These are phyloP conservation scores for Phortica okadai DNA, from an alignment of 2,888 invertebrate genomes.

Conservation along the genomic window DNA sequence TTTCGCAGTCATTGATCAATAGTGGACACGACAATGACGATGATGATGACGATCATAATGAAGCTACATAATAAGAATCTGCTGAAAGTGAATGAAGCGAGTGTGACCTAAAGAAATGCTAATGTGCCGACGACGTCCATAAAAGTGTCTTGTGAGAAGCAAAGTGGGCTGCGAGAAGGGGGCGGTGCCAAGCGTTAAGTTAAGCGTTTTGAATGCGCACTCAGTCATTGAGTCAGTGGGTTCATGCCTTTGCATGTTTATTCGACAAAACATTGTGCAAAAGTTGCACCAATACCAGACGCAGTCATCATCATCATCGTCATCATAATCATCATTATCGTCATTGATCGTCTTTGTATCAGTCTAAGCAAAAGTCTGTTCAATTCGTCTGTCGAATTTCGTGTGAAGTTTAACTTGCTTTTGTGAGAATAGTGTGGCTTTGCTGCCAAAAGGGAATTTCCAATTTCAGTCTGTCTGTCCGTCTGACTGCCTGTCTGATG, in stretches of 20 bases:
- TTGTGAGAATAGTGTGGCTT: conserved; percentile 41
- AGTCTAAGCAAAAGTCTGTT: conserved; percentile 2
- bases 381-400: conserved; percentile 32
- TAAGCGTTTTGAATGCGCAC: conserved; percentile 32
- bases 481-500: conserved; percentile 3
- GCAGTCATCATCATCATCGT: conserved; percentile 17
- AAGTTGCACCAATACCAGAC: conserved; percentile 51
- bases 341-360: conserved; percentile 25
- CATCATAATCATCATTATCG: conserved; percentile 11
- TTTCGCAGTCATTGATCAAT: conserved; percentile 19
- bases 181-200: neutral
- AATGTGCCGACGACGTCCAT: conserved; percentile 45
- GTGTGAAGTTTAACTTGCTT: conserved; percentile 39
- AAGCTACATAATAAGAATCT: conserved; percentile 1
- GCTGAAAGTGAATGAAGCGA: conserved; percentile 10
- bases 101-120: conserved; percentile 72
- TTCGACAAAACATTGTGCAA: conserved; percentile 34
- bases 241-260: conserved; percentile 46
- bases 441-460: conserved; percentile 33
- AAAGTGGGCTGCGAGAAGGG: neutral
- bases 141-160: neutral
- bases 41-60: neutral
- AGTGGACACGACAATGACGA: neutral
- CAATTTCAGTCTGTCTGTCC: conserved; percentile 23
- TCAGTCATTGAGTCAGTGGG: conserved; percentile 71